Evolutionary conservation across 2,113 vertebrate species (phyloP), one percentile per base, ranked within the genome.

Genomic region (Passer domesticus): DNA sequence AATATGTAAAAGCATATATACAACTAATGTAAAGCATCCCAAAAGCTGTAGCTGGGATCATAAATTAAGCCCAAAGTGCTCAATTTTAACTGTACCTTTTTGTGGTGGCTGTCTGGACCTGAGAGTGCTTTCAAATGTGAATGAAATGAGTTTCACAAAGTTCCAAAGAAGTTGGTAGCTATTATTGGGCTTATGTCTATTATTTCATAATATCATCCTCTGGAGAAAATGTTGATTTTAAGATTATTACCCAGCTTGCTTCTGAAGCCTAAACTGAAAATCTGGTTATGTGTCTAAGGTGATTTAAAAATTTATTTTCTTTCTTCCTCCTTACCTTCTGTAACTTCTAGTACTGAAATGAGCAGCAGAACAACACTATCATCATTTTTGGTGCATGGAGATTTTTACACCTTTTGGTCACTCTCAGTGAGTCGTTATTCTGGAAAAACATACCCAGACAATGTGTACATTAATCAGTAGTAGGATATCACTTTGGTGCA

Each of bases 1-100:
- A 91, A 91, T 95, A 95, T 95, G 84, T 93, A 89, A 90, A 92
- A 90, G 80, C 67, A 55, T 47, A 91, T 70, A 79, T 70, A 41
- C 33, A 63, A 75, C 89, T 90, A 95, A 92, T 92, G 68, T 88
- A 56, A 43, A 91, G 68, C 75, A 91, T 92, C 95, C 84, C 91
- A 89, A 79, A 95, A 96, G 70, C 94, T 92, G 78, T 83, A 89
- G 58, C 15, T 90, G n/a, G 46, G 63, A 87, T 66, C 84, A 91
- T 94, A 96, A 96, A 85, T 76, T 91, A 90, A 74, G 30, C 15
- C 70, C 59, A 47, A 91, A 83, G 63, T 90, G 75, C 72, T 93
- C 79, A 21, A 24, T 95, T 95, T 88, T 70, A 77, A 67, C 79
- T 67, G 74, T 59, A 67, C 59, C 47, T 67, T 83, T 88, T 74